phyloP scores from a whole-genome alignment of 1,140 invertebrate species.

The Diuraphis noxia region DNA sequence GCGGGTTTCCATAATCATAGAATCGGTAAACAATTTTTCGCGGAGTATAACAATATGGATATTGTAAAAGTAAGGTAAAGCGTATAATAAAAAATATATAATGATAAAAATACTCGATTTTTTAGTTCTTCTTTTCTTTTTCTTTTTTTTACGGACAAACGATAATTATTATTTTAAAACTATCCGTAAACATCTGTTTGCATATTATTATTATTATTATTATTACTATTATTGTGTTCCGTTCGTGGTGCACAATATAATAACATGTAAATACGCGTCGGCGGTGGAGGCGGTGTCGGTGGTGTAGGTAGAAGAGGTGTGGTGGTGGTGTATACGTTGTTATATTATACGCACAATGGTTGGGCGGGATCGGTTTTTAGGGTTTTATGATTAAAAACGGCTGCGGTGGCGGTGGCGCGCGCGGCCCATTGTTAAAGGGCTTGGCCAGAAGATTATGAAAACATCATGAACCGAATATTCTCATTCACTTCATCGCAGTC shows the following conservation, averaged over 20 bases:
- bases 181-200: slow-evolving; percentile 33
- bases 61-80: slow-evolving; percentile 1
- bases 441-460: slow-evolving; percentile 53
- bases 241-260: neutral
- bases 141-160: neutral
- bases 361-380: slow-evolving; percentile 52
- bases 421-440: slow-evolving; percentile 41
- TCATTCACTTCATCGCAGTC: slow-evolving; percentile 19
- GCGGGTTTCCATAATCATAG: neutral
- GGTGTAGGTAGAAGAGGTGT: neutral
- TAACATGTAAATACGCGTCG: neutral
- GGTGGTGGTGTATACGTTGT: slow-evolving; percentile 24
- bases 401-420: slow-evolving; percentile 33
- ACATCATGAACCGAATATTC: slow-evolving; percentile 53
- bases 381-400: slow-evolving; percentile 54
- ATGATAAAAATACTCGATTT: neutral
- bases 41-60: neutral
- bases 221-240: slow-evolving; percentile 7
- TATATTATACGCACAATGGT: slow-evolving; percentile 39
- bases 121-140: neutral
- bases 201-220: slow-evolving; percentile 25
- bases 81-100: neutral
- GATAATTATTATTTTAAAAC: slow-evolving; percentile 23
- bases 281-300: neutral
- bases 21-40: neutral